A percentile compares a stretch with the other conserved stretches of the same genome.
Conservation (phyloP, 2,888 invertebrate species). For the Rambutsinella grinnellia region DNA sequence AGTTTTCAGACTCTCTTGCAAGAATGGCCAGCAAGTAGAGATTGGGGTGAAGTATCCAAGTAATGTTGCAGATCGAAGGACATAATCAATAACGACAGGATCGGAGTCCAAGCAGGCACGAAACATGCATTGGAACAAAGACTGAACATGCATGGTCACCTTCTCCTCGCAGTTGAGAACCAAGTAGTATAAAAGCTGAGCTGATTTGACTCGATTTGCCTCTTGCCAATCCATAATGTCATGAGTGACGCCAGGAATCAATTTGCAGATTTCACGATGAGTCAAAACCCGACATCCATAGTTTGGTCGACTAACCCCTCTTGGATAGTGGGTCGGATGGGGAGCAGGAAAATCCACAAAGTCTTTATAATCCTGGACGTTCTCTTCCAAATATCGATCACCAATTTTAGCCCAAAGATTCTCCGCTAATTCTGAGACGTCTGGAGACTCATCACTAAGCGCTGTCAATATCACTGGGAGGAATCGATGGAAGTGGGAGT, state of each 20-base stretch:
- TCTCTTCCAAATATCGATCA: slow-evolving; percentile 84
- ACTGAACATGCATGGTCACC: slow-evolving; percentile 78
- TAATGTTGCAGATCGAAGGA: slow-evolving; percentile 78
- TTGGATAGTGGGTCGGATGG: slow-evolving; percentile 81
- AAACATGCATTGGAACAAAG: slow-evolving; percentile 74
- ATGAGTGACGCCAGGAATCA: slow-evolving; percentile 78
- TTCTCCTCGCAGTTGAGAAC: slow-evolving; percentile 81
- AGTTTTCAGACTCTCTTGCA: slow-evolving; percentile 23
- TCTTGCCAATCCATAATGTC: slow-evolving; percentile 83
- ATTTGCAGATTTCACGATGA: slow-evolving; percentile 80
- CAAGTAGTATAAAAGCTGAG: slow-evolving; percentile 81
- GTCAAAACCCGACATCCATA: slow-evolving; percentile 87
- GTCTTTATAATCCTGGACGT: slow-evolving; percentile 88
- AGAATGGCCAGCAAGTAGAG: slow-evolving; percentile 74
- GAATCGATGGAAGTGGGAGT: slow-evolving; percentile 89
- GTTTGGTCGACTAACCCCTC: slow-evolving; percentile 82
- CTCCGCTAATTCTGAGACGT: slow-evolving; percentile 77
- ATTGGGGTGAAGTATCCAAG: slow-evolving; percentile 83
- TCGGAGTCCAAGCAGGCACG: slow-evolving; percentile 65
- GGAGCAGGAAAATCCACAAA: slow-evolving; percentile 81
- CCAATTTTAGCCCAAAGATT: slow-evolving; percentile 82
- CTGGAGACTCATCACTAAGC: slow-evolving; percentile 83
- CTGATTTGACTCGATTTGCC: slow-evolving; percentile 78
- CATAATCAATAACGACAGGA: slow-evolving; percentile 72
- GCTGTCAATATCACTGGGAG: slow-evolving; percentile 87